These are phyloP conservation scores for Escarpia spicata DNA, from an alignment of 2,888 invertebrate genomes.

Conservation along the genomic window DNA sequence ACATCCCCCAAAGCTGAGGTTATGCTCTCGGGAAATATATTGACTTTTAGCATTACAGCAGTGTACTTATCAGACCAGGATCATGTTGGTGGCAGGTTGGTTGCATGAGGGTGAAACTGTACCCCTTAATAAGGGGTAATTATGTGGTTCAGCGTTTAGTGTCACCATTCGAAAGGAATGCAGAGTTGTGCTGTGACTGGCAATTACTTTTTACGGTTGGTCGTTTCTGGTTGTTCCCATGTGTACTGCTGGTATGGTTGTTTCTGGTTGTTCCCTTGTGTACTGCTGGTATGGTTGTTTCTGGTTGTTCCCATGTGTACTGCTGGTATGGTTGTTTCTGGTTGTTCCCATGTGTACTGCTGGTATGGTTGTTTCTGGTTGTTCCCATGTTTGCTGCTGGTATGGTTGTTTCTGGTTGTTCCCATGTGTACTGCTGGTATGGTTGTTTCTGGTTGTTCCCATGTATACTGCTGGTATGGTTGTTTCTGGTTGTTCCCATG, in stretches of 20 bases:
- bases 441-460: too few species aligned
- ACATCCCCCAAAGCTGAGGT: background rate
- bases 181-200: background rate
- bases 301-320: too few species aligned
- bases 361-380: too few species aligned
- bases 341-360: background rate
- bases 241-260: too few species aligned
- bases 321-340: background rate
- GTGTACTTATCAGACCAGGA: background rate
- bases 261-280: background rate
- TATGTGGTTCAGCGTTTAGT: background rate
- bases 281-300: background rate
- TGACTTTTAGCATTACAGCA: background rate
- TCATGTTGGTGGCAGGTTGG: background rate
- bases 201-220: background rate
- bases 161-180: background rate
- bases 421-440: background rate
- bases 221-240: background rate
- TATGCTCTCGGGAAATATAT: background rate
- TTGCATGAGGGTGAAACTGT: background rate
- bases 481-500: background rate
- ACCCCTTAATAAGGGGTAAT: constrained; percentile 8
- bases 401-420: background rate
- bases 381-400: background rate
- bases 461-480: background rate